phyloP scores from a whole-genome alignment of 2,113 vertebrate species.

The Zingel zingel region DNA sequence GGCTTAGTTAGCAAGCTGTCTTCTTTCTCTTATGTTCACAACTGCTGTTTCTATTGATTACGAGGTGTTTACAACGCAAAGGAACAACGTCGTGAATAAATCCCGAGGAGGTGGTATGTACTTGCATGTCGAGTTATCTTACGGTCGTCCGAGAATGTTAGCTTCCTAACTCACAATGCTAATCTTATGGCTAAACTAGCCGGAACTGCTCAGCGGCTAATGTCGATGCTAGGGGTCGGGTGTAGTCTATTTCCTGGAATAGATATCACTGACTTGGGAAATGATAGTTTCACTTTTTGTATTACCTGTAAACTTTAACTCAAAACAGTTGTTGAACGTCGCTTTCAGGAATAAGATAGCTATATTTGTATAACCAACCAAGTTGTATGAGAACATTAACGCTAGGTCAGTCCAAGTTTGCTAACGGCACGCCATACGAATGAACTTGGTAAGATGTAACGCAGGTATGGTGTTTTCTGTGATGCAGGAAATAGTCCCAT shows the following conservation, averaged over 20 bases:
- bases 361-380: not conserved
- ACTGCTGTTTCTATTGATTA: not conserved
- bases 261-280: not conserved
- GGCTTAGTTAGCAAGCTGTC: constrained; percentile 49
- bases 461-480: not conserved
- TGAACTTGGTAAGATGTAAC: not conserved
- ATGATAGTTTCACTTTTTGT: constrained; percentile 5
- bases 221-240: constrained; percentile 18
- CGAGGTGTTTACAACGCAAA: not conserved
- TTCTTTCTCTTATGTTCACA: not conserved
- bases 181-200: constrained; percentile 48
- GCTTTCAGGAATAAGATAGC: rapidly evolving
- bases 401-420: not conserved
- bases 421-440: not conserved
- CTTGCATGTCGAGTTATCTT: not conserved
- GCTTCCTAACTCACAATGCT: constrained; percentile 55
- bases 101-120: constrained; percentile 51
- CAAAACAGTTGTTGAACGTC: not conserved
- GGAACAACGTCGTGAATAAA: constrained; percentile 1
- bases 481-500: constrained; percentile 34
- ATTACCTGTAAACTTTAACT: not conserved
- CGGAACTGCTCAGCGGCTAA: constrained; percentile 38
- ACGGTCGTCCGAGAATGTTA: not conserved
- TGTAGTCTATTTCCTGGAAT: constrained; percentile 52
- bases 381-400: not conserved